Base-by-base conservation (phyloP, 2,113 vertebrate genomes). In the Esox niger region DNA sequence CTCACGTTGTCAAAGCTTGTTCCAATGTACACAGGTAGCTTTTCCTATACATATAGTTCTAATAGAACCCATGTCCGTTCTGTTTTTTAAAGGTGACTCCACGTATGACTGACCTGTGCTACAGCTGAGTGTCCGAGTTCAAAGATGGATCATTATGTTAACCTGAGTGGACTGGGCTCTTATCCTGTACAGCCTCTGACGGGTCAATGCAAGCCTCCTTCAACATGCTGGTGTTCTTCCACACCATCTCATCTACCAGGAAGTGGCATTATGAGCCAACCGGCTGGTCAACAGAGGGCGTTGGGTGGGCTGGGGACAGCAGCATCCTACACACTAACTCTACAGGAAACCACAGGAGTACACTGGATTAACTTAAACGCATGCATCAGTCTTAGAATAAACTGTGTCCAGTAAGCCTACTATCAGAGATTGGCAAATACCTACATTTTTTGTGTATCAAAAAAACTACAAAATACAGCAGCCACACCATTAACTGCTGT, bases 151-250 rank as follows among this genome's bases (percentile, higher is more conserved):
- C 2, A 1, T 17, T n/a, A 0, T 9, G 49, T 73, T 0, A 76
- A 96, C 95, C 93, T 89, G 89, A 88, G 71, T 85, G 82, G 62
- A 91, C 78, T 0, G 26, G 82, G n/a, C 90, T 90, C 73, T 93
- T 91, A 58, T 94, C 91, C 30, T 92, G 90, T 26, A 97, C 91
- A 20, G 97, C 95, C 75, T 98, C 95, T 62, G 96, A 94, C 10
- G 96, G 91, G 10, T 93, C 95, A 2, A 92, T 80, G 66, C 94
- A 91, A 88, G 92, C 95, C 86, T 93, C 88, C 33, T 90, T 83
- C 60, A 97, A 92, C 26, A 96, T 93, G 0, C 69, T 88, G 82
- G 90, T 94, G 71, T 87, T 91, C 10, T 82, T 85, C 79, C 94
- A 93, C 62, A 75, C 91, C 93, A 98, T 93, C 84, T 97, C 92